Evolutionary conservation across 23 tunicate species (phyloP).

Genomic region (Corella eumyota): DNA sequence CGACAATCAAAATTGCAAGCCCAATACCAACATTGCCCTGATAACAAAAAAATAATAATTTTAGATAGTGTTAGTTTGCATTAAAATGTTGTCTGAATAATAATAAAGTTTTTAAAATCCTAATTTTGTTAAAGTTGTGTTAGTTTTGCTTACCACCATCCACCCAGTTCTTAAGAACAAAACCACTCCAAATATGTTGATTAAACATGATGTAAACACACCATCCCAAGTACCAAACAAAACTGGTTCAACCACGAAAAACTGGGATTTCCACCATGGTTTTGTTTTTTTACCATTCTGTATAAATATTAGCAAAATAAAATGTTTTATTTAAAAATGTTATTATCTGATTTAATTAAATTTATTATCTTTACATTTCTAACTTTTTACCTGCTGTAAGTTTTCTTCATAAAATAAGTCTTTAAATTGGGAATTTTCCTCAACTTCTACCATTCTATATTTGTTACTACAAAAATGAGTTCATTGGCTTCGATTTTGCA

Average conservation of each 20-base stretch:
- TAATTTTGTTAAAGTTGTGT: no score
- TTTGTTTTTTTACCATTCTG: conserved; percentile 34
- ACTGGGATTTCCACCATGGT: conserved; percentile 98
- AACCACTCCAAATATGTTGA: conserved; percentile 91
- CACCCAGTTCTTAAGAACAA: conserved; percentile 87
- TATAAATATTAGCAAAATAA: no score
- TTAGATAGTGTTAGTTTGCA: background rate
- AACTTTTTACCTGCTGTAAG: conserved; percentile 6
- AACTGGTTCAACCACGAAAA: conserved; percentile 79
- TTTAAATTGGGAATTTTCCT: conserved; percentile 26
- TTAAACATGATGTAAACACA: conserved; percentile 92
- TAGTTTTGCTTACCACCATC: conserved; percentile 95
- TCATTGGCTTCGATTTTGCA: no score
- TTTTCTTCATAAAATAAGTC: conserved; percentile 53
- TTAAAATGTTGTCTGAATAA: no score
- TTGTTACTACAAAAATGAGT: no score
- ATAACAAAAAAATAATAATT: background rate
- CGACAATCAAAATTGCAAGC: conserved; percentile 55
- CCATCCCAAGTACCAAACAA: conserved; percentile 98
- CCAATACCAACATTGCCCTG: conserved; percentile 96
- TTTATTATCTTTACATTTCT: background rate
- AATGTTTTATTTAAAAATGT: background rate
- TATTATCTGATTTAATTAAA: background rate
- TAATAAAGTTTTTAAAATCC: no score
- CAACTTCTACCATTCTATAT: no score